A percentile compares a stretch with the other conserved stretches of the same genome.
phyloP scores from a whole-genome alignment of 2,113 vertebrate species.

The Ophthalmotilapia sp. region DNA sequence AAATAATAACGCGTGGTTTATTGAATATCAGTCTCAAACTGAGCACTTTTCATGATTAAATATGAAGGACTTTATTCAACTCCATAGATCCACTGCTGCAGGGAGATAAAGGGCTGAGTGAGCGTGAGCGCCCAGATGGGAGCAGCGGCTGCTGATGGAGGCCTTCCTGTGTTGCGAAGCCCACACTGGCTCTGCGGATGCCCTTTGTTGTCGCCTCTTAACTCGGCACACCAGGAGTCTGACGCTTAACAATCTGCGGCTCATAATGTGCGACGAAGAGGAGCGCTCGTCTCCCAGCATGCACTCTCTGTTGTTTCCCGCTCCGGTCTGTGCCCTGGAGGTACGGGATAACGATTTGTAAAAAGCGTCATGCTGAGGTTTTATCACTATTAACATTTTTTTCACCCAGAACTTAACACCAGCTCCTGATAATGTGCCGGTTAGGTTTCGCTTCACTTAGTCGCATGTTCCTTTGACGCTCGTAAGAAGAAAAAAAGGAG shows the following conservation, averaged over 20 bases:
- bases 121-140: constrained; percentile 38
- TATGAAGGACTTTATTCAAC: neutral
- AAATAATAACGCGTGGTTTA: neutral
- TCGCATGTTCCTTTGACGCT: neutral
- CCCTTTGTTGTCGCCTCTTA: constrained; percentile 53
- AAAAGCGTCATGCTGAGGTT: neutral
- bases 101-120: neutral
- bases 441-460: neutral
- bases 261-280: constrained; percentile 16
- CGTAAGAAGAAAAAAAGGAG: neutral
- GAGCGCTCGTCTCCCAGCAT: constrained; percentile 38
- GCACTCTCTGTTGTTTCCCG: constrained; percentile 23
- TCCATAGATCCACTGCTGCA: neutral
- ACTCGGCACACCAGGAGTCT: constrained; percentile 39
- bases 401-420: neutral
- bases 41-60: neutral
- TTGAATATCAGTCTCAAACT: neutral
- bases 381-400: neutral
- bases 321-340: constrained; percentile 28
- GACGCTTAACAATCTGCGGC: constrained; percentile 60
- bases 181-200: constrained; percentile 41
- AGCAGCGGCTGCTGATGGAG: constrained; percentile 17
- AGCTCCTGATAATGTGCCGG: neutral
- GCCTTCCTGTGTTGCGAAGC: constrained; percentile 20
- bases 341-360: constrained; percentile 40